Percentiles rank a stretch among this genome's conserved stretches.
These are phyloP conservation scores for Tiliacea citrago DNA, from an alignment of 2,888 invertebrate species.

Conservation along the genomic window DNA sequence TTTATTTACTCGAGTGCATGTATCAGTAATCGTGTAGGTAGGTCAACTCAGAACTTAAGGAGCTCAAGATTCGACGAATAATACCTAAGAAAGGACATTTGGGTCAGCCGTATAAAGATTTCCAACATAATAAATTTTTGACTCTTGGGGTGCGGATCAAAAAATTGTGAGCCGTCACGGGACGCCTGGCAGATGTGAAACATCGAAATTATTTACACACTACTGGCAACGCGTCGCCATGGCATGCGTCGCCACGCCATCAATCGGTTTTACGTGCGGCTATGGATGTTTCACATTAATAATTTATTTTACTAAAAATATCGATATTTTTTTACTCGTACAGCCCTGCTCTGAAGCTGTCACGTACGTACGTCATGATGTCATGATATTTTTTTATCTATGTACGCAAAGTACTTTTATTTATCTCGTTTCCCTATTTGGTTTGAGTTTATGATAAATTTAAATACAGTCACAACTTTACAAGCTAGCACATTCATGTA, in stretches of 20 bases:
- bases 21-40: not conserved
- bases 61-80: not conserved
- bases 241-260: too few relatives aligned
- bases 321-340: conserved; percentile 4
- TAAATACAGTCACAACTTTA: not conserved
- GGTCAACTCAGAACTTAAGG: not conserved
- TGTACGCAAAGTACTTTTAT: conserved; percentile 25
- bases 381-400: conserved; percentile 42
- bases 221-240: too few relatives aligned
- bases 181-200: too few relatives aligned
- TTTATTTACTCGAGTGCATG: too few relatives aligned
- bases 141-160: too few relatives aligned
- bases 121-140: too few relatives aligned
- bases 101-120: not conserved
- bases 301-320: not conserved
- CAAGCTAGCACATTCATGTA: conserved; percentile 34
- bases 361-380: conserved; percentile 34
- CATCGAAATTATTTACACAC: too few relatives aligned
- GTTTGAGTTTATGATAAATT: conserved; percentile 1
- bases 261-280: too few relatives aligned
- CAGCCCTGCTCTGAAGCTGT: conserved; percentile 10
- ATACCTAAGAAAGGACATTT: not conserved
- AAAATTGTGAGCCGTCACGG: too few relatives aligned
- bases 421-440: conserved; percentile 35
- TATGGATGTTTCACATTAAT: too few relatives aligned